These are phyloP conservation scores for Aleadryas rufinucha DNA, from an alignment of 2,113 vertebrate genomes.

Conservation along the genomic window DNA sequence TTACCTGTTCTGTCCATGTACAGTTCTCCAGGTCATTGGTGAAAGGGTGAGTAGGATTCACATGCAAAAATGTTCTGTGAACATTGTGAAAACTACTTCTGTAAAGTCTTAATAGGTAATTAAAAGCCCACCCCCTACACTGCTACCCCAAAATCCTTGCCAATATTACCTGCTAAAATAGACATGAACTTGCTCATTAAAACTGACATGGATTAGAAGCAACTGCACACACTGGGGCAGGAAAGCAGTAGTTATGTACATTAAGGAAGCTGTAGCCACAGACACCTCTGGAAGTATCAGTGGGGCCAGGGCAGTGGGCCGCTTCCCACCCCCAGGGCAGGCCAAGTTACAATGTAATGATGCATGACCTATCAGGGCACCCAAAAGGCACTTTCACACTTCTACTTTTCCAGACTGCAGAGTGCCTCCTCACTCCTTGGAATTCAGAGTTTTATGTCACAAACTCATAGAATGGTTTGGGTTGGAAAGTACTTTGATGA, in stretches of 20 bases:
- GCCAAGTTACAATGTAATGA: rapidly evolving
- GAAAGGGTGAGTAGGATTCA: neutral
- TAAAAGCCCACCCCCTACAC: neutral
- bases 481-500: neutral
- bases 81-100: neutral
- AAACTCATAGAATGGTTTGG: neutral
- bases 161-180: neutral
- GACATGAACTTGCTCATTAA: neutral
- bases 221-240: neutral
- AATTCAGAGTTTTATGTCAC: neutral
- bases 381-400: neutral
- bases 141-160: neutral
- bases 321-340: neutral
- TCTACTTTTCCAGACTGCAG: neutral
- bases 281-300: neutral
- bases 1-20: neutral
- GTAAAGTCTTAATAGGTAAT: neutral
- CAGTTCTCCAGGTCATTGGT: neutral
- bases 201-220: neutral
- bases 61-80: neutral
- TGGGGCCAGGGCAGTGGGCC: too few species aligned
- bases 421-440: too few species aligned
- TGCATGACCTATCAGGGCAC: rapidly evolving
- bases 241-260: neutral
- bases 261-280: neutral